Evolutionary conservation across 2,113 vertebrate species (phyloP), one percentile per base, ranked within the genome.

Genomic region (Mobula birostris): DNA sequence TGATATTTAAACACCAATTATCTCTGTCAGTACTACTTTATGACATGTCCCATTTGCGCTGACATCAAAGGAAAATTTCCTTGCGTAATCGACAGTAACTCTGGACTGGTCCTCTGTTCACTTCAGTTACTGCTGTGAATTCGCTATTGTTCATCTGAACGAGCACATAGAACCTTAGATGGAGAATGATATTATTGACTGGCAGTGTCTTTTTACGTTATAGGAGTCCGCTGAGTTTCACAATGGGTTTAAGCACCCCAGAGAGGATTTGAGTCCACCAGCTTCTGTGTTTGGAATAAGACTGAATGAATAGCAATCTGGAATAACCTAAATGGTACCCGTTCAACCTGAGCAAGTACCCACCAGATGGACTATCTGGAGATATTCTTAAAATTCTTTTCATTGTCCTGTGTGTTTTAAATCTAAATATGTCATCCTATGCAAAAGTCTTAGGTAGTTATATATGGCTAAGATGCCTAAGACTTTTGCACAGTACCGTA

Each of bases 71-170:
- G 58, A 63, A 12, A 63, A 87, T 63, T 63, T 63, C 58, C n/a
- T 87, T 27, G 56, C 24, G 83, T 19, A 87, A 87, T 87, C 58
- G 83, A 24, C 83, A 87, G 72, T 24, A 87, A 24, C 29, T 87
- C 56, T 61, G 83, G 58, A 61, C 17, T 85, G 3, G 83, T 61
- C 83, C 83, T 63, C 12, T 87, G 40, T 87, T 87, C 17, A 24
- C 80, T 87, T 29, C 83, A 63, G 27, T 87, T 15, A 15, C 27
- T 87, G 83, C 58, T 29, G 58, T 87, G 83, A 87, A 87, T 63
- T 87, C 83, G 61, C 63, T 29, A 85, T 85, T 87, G 83, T 63
- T 87, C 83, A 87, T n/a, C 58, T n/a, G 24, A 29, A 87, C 7
- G 5, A 56, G 56, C 83, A 87, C 56, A 63, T 63, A 56, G 83